Base-by-base conservation (phyloP, 2,113 vertebrate genomes). In the Eptatretus burgeri region DNA sequence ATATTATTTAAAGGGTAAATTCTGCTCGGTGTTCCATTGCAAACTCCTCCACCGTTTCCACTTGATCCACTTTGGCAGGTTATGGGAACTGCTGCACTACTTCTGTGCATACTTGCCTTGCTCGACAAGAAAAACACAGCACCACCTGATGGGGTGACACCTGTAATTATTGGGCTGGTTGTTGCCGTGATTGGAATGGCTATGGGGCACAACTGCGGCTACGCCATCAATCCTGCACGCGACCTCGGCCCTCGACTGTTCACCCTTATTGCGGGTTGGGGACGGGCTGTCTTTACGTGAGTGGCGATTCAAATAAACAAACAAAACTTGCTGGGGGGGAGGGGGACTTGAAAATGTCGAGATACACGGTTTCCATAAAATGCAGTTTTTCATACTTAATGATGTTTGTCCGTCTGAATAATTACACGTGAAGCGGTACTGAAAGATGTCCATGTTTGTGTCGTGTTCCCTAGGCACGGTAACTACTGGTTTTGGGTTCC, bases 151-250 rank as follows among this genome's bases (percentile, higher is more conserved):
- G 89, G 89, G 1, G 73, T 98, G 69, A 87, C 95, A 64, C 87
- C 91, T 62, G 94, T 98, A 75, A 93, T 87, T 0, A 81, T 98
- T 71, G 91, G 91, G 63, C 84, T 98, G 13, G 82, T 86, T 62
- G 81, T 98, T 67, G 73, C 95, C 0, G 83, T 89, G 70, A 95
- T 98, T 56, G 91, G 91, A 62, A 74, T 85, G 7, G 85, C 91
- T 13, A 98, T 98, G 91, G 91, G 89, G 69, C 91, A 95, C 72
- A 98, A 98, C 72, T 93, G 85, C 2, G 91, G 91, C 62, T 98
- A 98, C 1, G 89, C 91, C 0, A 84, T 98, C 65, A 98, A 98
- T 70, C 91, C 91, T 11, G 91, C 91, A 67, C 81, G 91, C 71
- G 91, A 98, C 71, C 74, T 98, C 0, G 89, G 91, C 3, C 91